A percentile compares a stretch with the other conserved stretches of the same genome.
Conservation (phyloP, 2,888 invertebrate genomes). For the Capitulum mitella region DNA sequence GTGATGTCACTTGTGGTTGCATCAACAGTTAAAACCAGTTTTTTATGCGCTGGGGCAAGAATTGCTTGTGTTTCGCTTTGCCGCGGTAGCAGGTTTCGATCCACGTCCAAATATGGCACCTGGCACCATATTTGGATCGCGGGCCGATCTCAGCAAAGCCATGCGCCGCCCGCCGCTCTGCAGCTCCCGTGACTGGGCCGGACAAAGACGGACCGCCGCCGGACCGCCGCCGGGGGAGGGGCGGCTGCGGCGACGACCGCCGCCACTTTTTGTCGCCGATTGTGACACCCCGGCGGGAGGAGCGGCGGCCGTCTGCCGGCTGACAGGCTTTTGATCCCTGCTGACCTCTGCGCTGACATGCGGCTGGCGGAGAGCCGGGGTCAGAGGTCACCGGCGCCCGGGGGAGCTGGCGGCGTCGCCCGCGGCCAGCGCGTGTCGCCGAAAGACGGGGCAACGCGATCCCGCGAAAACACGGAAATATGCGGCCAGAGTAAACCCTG, state of each 20-base stretch:
- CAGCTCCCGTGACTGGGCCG: no score
- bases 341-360: not conserved
- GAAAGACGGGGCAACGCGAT: not conserved
- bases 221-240: no score
- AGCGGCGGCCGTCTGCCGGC: not conserved
- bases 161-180: no score
- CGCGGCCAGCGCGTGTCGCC: not conserved
- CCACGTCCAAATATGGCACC: no score
- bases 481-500: not conserved
- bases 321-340: slow-evolving; percentile 15
- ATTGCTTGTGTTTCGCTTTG: no score
- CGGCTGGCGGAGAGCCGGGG: not conserved
- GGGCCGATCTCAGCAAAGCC: no score
- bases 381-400: not conserved
- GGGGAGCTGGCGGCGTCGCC: not conserved
- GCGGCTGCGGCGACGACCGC: not conserved
- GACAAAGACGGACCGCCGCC: no score
- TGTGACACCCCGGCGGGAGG: not conserved
- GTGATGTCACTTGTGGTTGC: no score
- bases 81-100: no score
- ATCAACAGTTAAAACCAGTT: no score
- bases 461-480: not conserved
- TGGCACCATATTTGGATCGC: no score
- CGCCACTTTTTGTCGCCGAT: not conserved
- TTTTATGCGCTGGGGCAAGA: no score